Evolutionary conservation across 2,888 invertebrate genomes (phyloP), one percentile per base, ranked within the genome.

Genomic region (Apotomis capreana): DNA sequence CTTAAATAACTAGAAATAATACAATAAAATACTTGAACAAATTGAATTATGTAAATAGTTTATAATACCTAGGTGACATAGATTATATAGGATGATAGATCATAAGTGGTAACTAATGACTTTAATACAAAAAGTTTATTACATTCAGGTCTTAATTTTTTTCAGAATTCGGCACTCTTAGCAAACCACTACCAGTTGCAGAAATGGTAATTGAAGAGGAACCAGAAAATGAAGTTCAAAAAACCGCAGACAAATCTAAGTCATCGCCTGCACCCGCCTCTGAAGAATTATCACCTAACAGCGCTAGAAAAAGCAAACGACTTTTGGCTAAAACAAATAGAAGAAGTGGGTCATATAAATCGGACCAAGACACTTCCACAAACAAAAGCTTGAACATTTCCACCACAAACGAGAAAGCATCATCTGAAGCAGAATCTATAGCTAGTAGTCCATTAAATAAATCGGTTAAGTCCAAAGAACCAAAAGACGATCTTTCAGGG

Each of bases 131-230:
- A 26, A 26, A 26, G 26, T 26, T 26, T 26, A 26, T 26, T 26
- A 26, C 2, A 26, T 26, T 26, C 40, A 40, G 5, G 40, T 40
- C 40, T 40, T 40, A 0, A 40, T 40, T 5, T 49, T 9, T 69
- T 68, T 55, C 63, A 73, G 72, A 68, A 9, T 9, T 58, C 9
- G 52, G 57, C 52, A 12, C 69, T 52, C 12, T 51, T 6, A 57
- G 13, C 51, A 68, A 60, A 68, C 67, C 67, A 57, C 52, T 68
- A 36, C 72, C 61, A 63, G 68, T 72, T 12, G 59, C 15, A 37
- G 69, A 72, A 63, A 68, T 69, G 67, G 67, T 83, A 2, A 90
- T 90, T 62, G 65, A 75, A 62, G 90, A 91, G 78, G 89, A 90
- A 81, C 75, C 83, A 67, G 88, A 89, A 77, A 76, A 58, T 55